These are phyloP conservation scores for Thereva nobilitata DNA, from an alignment of 2,888 invertebrate genomes.

Conservation along the genomic window DNA sequence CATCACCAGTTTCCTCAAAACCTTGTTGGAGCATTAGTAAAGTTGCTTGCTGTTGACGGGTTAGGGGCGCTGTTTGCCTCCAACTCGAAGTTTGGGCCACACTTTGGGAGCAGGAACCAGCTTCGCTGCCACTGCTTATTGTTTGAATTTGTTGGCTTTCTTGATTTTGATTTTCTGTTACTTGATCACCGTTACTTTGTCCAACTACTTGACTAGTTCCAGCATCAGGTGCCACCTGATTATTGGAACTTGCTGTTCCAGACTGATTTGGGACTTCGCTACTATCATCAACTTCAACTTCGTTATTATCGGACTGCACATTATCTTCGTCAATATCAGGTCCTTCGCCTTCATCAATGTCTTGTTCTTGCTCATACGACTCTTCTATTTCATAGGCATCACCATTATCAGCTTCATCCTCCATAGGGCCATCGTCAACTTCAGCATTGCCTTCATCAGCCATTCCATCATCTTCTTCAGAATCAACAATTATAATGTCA, in stretches of 20 bases:
- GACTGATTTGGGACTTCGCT: conserved; percentile 68
- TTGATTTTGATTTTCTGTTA: conserved; percentile 49
- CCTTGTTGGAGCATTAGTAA: conserved; percentile 49
- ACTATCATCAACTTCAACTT: conserved; percentile 68
- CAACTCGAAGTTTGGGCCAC: conserved; percentile 42
- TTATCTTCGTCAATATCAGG: conserved; percentile 62
- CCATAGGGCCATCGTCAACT: conserved; percentile 59
- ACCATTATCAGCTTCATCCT: conserved; percentile 62
- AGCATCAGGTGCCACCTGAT: conserved; percentile 58
- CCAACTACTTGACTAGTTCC: conserved; percentile 48
- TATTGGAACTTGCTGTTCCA: conserved; percentile 53
- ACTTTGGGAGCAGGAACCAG: conserved; percentile 48
- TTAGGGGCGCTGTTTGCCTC: conserved; percentile 52
- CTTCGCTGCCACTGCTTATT: conserved; percentile 75
- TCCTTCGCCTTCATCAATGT: conserved; percentile 63
- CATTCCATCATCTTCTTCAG: conserved; percentile 69
- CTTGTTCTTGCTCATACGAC: conserved; percentile 60
- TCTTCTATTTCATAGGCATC: conserved; percentile 64
- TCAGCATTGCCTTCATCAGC: conserved; percentile 64
- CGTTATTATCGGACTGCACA: conserved; percentile 63
- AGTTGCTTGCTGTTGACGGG: conserved; percentile 52
- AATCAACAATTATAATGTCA: conserved; percentile 78
- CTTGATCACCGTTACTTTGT: conserved; percentile 48
- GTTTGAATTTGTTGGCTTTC: conserved; percentile 68
- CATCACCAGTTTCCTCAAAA: conserved; percentile 60